Evolutionary conservation across 2,113 vertebrate genomes (phyloP).

Genomic region (Syrmaticus mikado): DNA sequence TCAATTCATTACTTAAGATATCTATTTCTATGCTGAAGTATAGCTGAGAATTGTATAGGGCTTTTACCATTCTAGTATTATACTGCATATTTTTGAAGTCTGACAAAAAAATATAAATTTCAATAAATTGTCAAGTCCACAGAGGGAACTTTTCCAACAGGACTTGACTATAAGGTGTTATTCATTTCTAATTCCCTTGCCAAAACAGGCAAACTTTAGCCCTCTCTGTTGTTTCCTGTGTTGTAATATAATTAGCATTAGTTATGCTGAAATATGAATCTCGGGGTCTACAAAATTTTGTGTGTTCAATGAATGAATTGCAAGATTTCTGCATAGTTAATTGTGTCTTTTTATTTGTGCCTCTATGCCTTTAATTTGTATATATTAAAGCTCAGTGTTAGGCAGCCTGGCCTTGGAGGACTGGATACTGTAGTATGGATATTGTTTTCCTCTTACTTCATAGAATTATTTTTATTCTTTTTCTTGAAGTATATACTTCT

Average conservation of each 20-base stretch:
- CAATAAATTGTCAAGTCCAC: neutral
- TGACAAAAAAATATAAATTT: neutral
- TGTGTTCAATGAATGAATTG: neutral
- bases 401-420: neutral
- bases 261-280: neutral
- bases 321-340: neutral
- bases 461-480: neutral
- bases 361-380: neutral
- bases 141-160: neutral
- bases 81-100: neutral
- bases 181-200: neutral
- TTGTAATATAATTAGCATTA: neutral
- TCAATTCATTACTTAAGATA: slow-evolving; percentile 9
- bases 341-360: neutral
- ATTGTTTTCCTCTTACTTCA: neutral
- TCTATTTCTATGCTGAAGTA: neutral
- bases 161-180: neutral
- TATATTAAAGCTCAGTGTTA: neutral
- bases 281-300: neutral
- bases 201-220: neutral
- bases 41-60: neutral
- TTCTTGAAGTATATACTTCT: neutral
- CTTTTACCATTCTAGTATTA: neutral
- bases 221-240: rapidly evolving
- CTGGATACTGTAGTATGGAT: neutral